A percentile compares a stretch with the other conserved stretches of the same genome.
These are phyloP conservation scores for Lucinisca nassula DNA, from an alignment of 2,888 invertebrate species.

Conservation along the genomic window DNA sequence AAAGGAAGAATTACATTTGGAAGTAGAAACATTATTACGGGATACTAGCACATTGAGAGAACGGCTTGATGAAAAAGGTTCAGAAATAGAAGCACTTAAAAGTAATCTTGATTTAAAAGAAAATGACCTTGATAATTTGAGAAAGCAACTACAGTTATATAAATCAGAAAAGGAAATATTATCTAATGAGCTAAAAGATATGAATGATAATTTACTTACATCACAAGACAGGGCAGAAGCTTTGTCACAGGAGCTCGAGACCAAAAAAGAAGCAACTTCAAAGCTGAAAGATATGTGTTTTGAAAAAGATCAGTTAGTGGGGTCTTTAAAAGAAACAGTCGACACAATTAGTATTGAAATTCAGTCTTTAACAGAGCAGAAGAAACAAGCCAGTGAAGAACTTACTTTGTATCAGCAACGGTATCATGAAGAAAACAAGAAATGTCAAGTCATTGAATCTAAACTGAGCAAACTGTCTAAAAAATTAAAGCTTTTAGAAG, in stretches of 20 bases:
- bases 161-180: neutral
- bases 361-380: neutral
- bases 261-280: conserved; percentile 54
- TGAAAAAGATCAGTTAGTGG: conserved; percentile 55
- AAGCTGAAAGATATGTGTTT: conserved; percentile 62
- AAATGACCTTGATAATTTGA: conserved; percentile 30
- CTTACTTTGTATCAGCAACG: conserved; percentile 49
- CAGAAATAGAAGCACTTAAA: conserved; percentile 39
- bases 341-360: conserved; percentile 29
- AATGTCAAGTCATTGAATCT: neutral
- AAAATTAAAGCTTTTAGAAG: neutral
- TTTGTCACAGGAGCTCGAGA: conserved; percentile 38
- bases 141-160: conserved; percentile 27
- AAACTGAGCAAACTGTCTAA: neutral
- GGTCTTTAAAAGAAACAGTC: conserved; percentile 53
- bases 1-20: conserved; percentile 64
- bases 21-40: conserved; percentile 68
- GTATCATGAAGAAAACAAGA: conserved; percentile 8
- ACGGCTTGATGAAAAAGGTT: conserved; percentile 61
- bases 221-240: conserved; percentile 33
- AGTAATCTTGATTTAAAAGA: conserved; percentile 70
- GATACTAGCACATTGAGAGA: conserved; percentile 67
- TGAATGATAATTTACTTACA: conserved; percentile 17
- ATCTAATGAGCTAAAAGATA: neutral
- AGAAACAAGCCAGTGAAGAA: conserved; percentile 35